Conservation (phyloP, 2,113 vertebrate species). For the Chamaea fasciata region DNA sequence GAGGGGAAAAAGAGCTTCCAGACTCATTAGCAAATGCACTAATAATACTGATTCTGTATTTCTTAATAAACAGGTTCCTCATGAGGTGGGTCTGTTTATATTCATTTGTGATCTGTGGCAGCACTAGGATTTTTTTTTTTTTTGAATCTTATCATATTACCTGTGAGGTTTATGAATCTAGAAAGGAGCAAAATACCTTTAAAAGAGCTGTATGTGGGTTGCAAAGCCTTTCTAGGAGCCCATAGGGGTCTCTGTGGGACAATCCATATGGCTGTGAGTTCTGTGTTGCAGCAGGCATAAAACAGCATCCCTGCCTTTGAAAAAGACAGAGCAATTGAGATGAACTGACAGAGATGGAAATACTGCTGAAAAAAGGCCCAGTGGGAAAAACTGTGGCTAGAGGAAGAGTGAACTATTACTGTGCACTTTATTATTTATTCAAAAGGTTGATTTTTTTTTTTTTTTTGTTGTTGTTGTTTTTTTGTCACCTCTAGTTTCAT, state of each 20-base stretch:
- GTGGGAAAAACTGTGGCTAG: background rate
- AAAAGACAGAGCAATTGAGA: conserved; percentile 3
- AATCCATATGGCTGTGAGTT: conserved; percentile 9
- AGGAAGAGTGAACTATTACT: background rate
- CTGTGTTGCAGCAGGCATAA: conserved; percentile 5
- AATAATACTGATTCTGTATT: background rate
- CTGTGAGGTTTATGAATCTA: background rate
- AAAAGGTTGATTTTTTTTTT: background rate
- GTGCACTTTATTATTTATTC: background rate
- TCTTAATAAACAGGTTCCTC: background rate
- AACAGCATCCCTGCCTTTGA: conserved; percentile 12
- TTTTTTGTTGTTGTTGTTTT: background rate
- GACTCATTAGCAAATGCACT: background rate
- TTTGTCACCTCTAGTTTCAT: background rate
- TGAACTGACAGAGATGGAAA: conserved; percentile 42
- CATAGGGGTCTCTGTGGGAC: conserved; percentile 58
- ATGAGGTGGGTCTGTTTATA: background rate
- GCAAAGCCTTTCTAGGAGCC: conserved; percentile 17
- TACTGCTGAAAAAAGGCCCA: background rate
- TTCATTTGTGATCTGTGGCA: background rate
- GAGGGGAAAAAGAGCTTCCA: background rate
- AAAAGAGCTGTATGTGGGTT: background rate
- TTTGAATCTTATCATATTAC: background rate
- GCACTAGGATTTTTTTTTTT: background rate
- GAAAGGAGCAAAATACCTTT: background rate